A percentile compares a stretch with the other conserved stretches of the same genome.
Conservation (phyloP, 2,888 invertebrate species). For the Platycnemis pennipes region DNA sequence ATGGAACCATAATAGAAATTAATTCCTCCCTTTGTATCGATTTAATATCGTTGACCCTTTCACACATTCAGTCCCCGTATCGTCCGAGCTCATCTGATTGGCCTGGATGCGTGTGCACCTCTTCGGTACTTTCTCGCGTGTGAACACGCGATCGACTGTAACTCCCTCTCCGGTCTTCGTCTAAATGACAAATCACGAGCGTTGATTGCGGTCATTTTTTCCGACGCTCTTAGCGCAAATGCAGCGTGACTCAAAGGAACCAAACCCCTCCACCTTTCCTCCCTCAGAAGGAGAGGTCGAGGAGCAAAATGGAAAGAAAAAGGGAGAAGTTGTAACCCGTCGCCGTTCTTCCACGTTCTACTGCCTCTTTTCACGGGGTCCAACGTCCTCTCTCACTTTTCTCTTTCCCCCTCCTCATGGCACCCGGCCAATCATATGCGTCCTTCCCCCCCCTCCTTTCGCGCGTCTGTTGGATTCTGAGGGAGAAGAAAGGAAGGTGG, state of each 20-base stretch:
- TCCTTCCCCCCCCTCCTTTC: background rate
- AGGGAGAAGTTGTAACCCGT: background rate
- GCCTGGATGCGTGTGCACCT: too few relatives aligned
- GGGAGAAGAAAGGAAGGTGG: too few relatives aligned
- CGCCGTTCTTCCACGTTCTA: background rate
- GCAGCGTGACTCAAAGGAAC: background rate
- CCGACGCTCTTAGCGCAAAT: background rate
- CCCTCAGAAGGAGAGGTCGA: background rate
- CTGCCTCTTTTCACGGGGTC: background rate
- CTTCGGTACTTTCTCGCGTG: background rate
- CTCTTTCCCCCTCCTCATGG: background rate
- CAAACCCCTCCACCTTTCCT: background rate
- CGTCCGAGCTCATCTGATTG: too few relatives aligned
- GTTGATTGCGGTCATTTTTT: background rate
- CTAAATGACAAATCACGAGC: background rate
- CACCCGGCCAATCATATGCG: background rate
- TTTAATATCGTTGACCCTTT: too few relatives aligned
- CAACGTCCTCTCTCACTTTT: background rate
- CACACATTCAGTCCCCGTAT: too few relatives aligned
- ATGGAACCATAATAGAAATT: too few relatives aligned
- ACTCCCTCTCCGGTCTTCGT: background rate
- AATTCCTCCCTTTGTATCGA: too few relatives aligned
- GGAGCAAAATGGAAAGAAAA: background rate
- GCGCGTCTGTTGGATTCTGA: background rate
- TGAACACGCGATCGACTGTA: background rate